Base-by-base conservation (phyloP, 2,888 invertebrate species). In the Cyclophora albipunctata region DNA sequence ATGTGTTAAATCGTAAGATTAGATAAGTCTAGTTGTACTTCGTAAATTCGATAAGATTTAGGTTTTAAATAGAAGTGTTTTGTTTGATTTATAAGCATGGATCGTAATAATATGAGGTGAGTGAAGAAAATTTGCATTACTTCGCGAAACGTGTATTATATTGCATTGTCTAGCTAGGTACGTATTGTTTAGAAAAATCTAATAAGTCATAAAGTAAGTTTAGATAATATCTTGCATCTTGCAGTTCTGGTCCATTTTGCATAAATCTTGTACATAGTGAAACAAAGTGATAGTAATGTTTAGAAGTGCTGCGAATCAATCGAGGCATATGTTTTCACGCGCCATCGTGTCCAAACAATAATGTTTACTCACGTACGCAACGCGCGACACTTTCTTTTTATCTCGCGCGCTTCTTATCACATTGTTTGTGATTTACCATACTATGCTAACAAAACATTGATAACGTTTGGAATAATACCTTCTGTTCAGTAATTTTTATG, bases 51-150 rank as follows among this genome's bases (percentile, higher is more conserved):
- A 49, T 46, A 54, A 48, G 56, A 40, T 34, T 50, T 47, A 43
- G 45, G 35, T 40, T 47, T 40, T 49, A 55, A 43, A 57, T 47
- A 44, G 46, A 54, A 47, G 49, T 49, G 46, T 52, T 55, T 46
- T 49, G 53, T 56, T 62, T 63, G 68, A 63, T 65, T 69, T 67
- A 55, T 61, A 68, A 80, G 71, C 59, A 85, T 85, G 84, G 85
- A 85, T 67, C 82, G 85, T 67, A 86, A 78, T 67, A 75, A 78
- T 83, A 82, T 86, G 84, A 87, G 88, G 88, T 85, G 70, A 78
- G 34, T 67, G 37, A 4, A 37, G 37, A 63, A 60, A 67, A 72
- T 73, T 64, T 72, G 63, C 70, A 71, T 73, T 77, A 55, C 58
- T 54, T 55, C 55, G 54, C 37, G 42, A 5, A 45, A 50, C 52